Percentiles rank a stretch among this genome's conserved stretches.
Conservation (phyloP, 2,113 vertebrate genomes). For the Rhinichthys klamathensis region DNA sequence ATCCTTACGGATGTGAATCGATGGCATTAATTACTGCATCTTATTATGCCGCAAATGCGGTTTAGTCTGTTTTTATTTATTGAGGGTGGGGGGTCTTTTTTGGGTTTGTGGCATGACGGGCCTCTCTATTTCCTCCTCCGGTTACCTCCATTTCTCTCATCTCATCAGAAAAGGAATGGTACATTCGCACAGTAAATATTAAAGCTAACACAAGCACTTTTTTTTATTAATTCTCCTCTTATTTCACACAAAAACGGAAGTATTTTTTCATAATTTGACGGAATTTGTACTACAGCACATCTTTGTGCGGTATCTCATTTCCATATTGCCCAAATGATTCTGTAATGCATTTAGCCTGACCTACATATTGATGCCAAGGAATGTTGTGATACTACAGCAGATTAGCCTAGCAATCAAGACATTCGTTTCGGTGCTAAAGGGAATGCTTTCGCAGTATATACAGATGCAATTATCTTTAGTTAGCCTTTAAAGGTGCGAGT, state of each 20-base stretch:
- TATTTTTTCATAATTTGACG: conserved; percentile 7
- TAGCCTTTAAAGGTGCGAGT: not conserved
- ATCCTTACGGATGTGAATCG: conserved; percentile 92
- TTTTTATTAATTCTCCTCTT: not conserved
- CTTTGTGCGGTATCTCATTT: conserved; percentile 12
- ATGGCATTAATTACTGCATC: conserved; percentile 97
- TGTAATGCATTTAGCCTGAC: conserved; percentile 43
- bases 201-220: not conserved
- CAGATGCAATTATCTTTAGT: not conserved
- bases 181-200: not conserved
- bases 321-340: conserved; percentile 27
- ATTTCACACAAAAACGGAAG: not conserved
- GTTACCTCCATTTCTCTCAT: conserved; percentile 56
- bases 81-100: conserved; percentile 72
- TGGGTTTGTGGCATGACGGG: conserved; percentile 52
- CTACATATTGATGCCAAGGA: conserved; percentile 25
- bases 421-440: not conserved
- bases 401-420: conserved; percentile 19
- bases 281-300: not conserved
- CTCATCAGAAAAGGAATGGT: not conserved
- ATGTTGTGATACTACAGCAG: conserved; percentile 6
- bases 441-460: not conserved
- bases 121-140: conserved; percentile 71
- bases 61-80: conserved; percentile 91
- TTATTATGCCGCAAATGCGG: conserved; percentile 90